A percentile compares a stretch with the other conserved stretches of the same genome.
Conservation (phyloP, 2,797 vertebrate genomes). For the Chloroceryle amazona region DNA sequence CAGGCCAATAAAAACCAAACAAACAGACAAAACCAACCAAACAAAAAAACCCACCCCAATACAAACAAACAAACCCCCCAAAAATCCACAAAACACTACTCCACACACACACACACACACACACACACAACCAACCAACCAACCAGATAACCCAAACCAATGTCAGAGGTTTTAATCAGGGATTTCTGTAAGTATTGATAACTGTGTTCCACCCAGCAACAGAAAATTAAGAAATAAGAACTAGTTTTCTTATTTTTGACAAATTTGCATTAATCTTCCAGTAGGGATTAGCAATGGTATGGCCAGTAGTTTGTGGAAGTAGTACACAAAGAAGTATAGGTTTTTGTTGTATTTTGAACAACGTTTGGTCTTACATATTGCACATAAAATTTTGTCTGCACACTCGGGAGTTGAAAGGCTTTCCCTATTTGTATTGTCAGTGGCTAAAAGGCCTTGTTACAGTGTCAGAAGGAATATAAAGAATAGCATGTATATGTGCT, state of each 20-base stretch:
- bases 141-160: neutral
- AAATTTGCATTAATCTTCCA: neutral
- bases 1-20: neutral
- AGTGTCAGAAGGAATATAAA: neutral
- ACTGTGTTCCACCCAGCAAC: neutral
- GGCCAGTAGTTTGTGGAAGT: neutral
- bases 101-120: too few relatives aligned
- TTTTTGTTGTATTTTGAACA: neutral
- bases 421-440: neutral
- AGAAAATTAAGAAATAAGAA: neutral
- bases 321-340: neutral
- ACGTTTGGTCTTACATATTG: neutral
- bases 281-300: neutral
- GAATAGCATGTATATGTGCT: neutral
- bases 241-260: neutral
- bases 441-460: neutral
- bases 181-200: neutral
- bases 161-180: neutral
- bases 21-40: too few relatives aligned
- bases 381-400: neutral
- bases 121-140: too few relatives aligned
- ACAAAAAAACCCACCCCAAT: too few relatives aligned
- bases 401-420: neutral
- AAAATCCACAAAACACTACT: too few relatives aligned
- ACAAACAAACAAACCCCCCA: too few relatives aligned